phyloP scores from a whole-genome alignment of 2,797 vertebrate genomes.

The Poeciliopsis turneri region DNA sequence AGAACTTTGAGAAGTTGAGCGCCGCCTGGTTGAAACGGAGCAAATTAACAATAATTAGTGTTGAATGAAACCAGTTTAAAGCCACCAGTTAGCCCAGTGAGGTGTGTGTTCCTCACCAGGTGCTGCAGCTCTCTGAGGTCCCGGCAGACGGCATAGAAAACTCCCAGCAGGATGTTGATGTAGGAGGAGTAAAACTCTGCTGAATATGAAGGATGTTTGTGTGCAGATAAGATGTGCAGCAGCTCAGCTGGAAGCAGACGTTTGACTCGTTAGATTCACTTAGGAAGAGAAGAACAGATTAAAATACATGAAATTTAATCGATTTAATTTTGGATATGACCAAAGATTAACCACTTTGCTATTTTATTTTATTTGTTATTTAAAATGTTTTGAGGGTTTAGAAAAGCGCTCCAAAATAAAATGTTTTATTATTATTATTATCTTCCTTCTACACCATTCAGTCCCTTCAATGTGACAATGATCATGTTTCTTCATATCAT shows the following conservation, averaged over 20 bases:
- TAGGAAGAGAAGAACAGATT: background rate
- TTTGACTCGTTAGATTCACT: background rate
- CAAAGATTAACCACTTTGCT: background rate
- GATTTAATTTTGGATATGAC: background rate
- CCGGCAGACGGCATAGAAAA: conserved; percentile 94
- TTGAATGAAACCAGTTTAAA: conserved; percentile 24
- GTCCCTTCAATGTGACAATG: background rate
- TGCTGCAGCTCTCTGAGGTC: conserved; percentile 95
- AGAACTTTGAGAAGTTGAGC: conserved; percentile 95
- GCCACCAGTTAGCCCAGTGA: background rate
- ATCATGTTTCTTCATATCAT: background rate
- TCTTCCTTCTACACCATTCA: background rate
- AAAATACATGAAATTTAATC: background rate
- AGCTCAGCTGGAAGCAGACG: conserved; percentile 83
- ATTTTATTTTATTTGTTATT: no score
- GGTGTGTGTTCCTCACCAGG: conserved; percentile 82
- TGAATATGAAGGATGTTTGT: conserved; percentile 88
- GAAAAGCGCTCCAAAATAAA: no score
- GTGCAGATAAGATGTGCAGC: conserved; percentile 89
- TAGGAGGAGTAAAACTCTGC: conserved; percentile 92
- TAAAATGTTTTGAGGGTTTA: no score
- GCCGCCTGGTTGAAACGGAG: conserved; percentile 82
- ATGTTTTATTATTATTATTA: no score
- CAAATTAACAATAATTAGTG: conserved; percentile 33
- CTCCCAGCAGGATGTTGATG: conserved; percentile 96